Conservation (phyloP, 1,140 invertebrate species). For the Atta colombica region DNA sequence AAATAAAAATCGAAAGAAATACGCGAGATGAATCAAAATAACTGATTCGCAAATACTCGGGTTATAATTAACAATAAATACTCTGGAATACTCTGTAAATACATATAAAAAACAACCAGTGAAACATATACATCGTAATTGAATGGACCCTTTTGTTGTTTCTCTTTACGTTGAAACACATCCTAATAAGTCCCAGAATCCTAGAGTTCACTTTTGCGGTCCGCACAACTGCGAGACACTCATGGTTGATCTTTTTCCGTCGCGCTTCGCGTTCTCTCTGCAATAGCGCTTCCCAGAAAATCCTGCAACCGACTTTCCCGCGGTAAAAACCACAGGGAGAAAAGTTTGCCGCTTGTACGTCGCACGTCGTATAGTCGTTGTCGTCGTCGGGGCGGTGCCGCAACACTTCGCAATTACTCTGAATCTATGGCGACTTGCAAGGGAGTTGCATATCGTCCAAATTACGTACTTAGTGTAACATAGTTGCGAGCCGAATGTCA, state of each 20-base stretch:
- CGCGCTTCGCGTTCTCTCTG: not conserved
- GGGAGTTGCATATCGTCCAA: slow-evolving; percentile 75
- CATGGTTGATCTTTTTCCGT: slow-evolving; percentile 33
- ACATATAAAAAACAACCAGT: not conserved
- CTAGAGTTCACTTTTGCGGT: not conserved
- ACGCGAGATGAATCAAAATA: not conserved
- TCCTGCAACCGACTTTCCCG: slow-evolving; percentile 14
- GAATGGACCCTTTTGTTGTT: not conserved
- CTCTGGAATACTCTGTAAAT: not conserved
- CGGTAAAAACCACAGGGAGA: not conserved
- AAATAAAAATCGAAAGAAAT: not conserved
- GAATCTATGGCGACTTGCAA: slow-evolving; percentile 75
- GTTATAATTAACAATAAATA: not conserved
- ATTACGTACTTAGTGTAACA: slow-evolving; percentile 74
- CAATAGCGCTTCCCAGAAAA: slow-evolving; percentile 5
- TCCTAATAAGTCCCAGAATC: slow-evolving; percentile 54
- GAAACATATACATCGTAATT: not conserved
- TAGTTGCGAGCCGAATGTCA: slow-evolving; percentile 64
- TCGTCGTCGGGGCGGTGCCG: slow-evolving; percentile 4
- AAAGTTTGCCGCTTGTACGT: slow-evolving; percentile 61
- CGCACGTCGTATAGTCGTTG: not conserved
- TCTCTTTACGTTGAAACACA: slow-evolving; percentile 14
- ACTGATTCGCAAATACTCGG: not conserved
- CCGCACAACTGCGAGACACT: not conserved
- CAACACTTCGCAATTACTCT: slow-evolving; percentile 73